These are phyloP conservation scores for Gnathonemus longibarbis DNA, from an alignment of 2,113 vertebrate species.

Conservation along the genomic window DNA sequence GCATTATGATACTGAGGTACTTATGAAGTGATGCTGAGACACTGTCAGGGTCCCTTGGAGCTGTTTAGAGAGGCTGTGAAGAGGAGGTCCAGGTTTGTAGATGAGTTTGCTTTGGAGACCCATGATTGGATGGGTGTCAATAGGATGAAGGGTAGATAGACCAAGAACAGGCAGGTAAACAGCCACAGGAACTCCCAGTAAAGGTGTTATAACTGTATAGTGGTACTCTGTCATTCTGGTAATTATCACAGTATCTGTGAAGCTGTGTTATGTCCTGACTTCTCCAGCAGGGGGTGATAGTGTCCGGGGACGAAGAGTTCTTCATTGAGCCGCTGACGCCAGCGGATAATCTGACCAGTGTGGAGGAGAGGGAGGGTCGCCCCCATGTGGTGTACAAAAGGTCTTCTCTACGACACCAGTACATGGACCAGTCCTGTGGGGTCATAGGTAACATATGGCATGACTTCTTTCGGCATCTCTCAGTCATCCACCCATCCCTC, in stretches of 20 bases:
- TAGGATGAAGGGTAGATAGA: slow-evolving; percentile 1
- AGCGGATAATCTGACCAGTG: slow-evolving; percentile 59
- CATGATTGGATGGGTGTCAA: not conserved
- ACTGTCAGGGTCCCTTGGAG: not conserved
- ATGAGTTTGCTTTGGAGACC: not conserved
- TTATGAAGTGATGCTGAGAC: not conserved
- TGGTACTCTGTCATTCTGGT: not conserved
- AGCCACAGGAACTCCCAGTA: not conserved
- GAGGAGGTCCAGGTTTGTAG: not conserved
- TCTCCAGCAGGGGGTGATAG: slow-evolving; percentile 88
- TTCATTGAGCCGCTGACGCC: slow-evolving; percentile 87
- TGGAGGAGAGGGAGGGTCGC: slow-evolving; percentile 68
- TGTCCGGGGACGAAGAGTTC: slow-evolving; percentile 89
- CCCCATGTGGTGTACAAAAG: slow-evolving; percentile 96
- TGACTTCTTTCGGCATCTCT: not conserved
- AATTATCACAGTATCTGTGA: not conserved
- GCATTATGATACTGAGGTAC: slow-evolving; percentile 5
- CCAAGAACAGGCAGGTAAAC: not conserved
- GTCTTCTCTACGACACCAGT: slow-evolving; percentile 85
- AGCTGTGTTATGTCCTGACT: slow-evolving; percentile 21
- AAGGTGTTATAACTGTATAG: not conserved
- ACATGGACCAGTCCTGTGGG: slow-evolving; percentile 92
- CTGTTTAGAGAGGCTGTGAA: not conserved
- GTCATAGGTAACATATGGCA: slow-evolving; percentile 44
- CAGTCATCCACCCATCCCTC: not conserved